Base-by-base conservation (phyloP, 2,888 invertebrate species). In the Dromius quadrimaculatus region DNA sequence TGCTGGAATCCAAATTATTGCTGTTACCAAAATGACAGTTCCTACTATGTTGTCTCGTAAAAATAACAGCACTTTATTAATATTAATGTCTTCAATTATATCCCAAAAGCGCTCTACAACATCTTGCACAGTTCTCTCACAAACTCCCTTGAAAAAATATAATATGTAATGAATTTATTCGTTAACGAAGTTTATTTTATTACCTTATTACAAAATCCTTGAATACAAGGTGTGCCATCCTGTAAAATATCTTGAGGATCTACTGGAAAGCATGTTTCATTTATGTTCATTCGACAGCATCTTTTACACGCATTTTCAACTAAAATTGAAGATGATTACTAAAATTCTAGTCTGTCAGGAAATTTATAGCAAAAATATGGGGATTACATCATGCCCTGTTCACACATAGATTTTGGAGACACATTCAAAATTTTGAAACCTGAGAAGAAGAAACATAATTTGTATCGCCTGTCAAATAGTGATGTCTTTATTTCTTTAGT, bases 81-180 rank as follows among this genome's bases (percentile, higher is more conserved):
- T 95, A 82, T 95, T 95, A 71, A 97, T 95, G 78, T 97, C 95
- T 83, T 97, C 97, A 73, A 98, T 97, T 61, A 98, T 96, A 80
- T 96, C 95, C 96, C 97, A 98, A 83, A 98, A 95, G 23, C 97
- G 88, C 82, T 97, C 95, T 6, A 97, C 95, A 19, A 97, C 94
- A 80, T 97, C 97, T 80, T 95, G 95, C 72, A 95, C 93, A 0
- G 95, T 95, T 83, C 96, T 95, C 81, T 96, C 94, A 79, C 97
- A 98, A 20, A 92, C 87, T 5, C 97, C 97, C 94, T 97, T n/a
- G n/a, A n/a, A n/a, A n/a, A 11, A 50, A 9, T 45, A 36, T n/a
- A 36, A 36, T 8, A 54, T 1, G 19, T 32, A 2, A 36, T 36
- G 1, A 3, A 11, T 36, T 36, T 36, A 28, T 11, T 19, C 19